phyloP scores from a whole-genome alignment of 2,797 vertebrate species.

The Masticophis lateralis region DNA sequence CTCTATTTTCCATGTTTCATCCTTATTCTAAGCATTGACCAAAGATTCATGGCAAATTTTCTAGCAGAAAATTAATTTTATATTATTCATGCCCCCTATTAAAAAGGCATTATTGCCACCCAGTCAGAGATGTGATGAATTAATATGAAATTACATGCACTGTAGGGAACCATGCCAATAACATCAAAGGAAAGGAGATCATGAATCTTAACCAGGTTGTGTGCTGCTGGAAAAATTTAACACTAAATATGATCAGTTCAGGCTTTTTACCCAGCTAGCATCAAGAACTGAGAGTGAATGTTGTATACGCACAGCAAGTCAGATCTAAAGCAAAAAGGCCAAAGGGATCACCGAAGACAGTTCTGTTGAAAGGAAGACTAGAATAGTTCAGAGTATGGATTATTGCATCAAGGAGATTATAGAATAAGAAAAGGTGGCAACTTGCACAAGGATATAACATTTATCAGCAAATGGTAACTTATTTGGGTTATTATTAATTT shows the following conservation, averaged over 20 bases:
- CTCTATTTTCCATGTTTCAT: neutral
- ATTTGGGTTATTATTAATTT: neutral
- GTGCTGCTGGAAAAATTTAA: neutral
- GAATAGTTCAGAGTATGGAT: neutral
- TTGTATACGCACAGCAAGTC: neutral
- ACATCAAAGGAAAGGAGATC: neutral
- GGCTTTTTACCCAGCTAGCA: neutral
- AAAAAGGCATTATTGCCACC: neutral
- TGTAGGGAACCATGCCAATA: neutral
- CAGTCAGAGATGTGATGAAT: neutral
- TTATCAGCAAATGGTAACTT: neutral
- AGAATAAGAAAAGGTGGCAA: neutral
- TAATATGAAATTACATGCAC: conserved; percentile 1
- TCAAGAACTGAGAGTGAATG: conserved; percentile 6
- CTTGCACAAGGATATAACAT: neutral
- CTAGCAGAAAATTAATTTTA: neutral
- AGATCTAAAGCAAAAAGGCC: neutral
- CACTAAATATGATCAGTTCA: neutral
- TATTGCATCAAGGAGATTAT: neutral
- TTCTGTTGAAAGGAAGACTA: neutral
- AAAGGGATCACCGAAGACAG: neutral
- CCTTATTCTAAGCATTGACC: neutral
- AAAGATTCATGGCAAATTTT: neutral
- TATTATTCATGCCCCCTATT: neutral
- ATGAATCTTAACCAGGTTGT: neutral